phyloP scores from a whole-genome alignment of 2,888 invertebrate species.

The Andrena flavipes region DNA sequence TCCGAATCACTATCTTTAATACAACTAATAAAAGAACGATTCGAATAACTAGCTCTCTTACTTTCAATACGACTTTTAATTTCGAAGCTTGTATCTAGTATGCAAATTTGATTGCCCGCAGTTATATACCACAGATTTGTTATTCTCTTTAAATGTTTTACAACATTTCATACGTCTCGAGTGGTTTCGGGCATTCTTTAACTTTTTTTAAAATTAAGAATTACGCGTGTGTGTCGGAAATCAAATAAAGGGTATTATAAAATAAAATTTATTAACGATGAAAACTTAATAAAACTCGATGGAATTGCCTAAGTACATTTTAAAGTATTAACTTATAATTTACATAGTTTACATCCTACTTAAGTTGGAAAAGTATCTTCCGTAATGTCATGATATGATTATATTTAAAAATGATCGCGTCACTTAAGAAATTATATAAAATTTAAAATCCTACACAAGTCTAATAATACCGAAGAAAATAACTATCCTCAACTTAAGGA shows the following conservation, averaged over 20 bases:
- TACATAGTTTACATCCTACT: slow-evolving; percentile 8
- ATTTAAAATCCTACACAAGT: slow-evolving; percentile 9
- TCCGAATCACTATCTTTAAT: background rate
- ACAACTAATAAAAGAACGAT: too few species aligned
- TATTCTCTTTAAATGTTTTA: background rate
- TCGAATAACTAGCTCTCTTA: too few species aligned
- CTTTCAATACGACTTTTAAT: too few species aligned
- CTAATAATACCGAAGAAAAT: slow-evolving; percentile 27
- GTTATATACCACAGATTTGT: background rate
- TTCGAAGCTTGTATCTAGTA: background rate
- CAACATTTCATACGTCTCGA: background rate
- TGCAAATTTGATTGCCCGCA: background rate
- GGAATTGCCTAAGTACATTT: slow-evolving; percentile 5
- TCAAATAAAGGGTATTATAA: slow-evolving; percentile 13
- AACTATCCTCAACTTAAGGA: background rate
- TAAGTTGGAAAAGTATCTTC: background rate
- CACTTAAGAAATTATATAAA: background rate
- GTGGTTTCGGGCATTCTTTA: background rate
- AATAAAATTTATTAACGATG: slow-evolving; percentile 26
- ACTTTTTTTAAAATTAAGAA: background rate
- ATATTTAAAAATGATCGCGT: background rate
- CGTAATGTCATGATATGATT: slow-evolving; percentile 9
- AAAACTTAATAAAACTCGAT: slow-evolving; percentile 13
- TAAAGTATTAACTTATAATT: background rate
- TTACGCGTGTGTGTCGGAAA: background rate